A percentile compares a stretch with the other conserved stretches of the same genome.
Conservation (phyloP, 2,797 vertebrate species). For the Mionectes olivaceus region DNA sequence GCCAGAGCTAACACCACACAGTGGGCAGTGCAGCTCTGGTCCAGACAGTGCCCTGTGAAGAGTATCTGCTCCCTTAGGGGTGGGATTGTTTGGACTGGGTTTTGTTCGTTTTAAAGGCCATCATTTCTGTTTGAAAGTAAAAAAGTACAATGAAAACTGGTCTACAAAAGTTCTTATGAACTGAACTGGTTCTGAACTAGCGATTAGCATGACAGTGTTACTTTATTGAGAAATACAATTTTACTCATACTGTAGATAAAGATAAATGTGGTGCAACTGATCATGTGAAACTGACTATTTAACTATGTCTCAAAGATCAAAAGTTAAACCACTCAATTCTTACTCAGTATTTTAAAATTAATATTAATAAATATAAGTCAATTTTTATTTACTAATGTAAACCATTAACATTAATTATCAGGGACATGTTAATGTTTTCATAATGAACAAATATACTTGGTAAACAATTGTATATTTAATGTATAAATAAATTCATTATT, state of each 20-base stretch:
- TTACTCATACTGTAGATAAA: not conserved
- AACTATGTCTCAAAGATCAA: not conserved
- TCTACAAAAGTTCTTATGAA: not conserved
- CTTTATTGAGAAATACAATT: not conserved
- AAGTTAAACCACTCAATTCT: not conserved
- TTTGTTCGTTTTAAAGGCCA: not conserved
- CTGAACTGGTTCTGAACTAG: not conserved
- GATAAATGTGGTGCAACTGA: not conserved
- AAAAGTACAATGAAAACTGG: not conserved
- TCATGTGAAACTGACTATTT: not conserved
- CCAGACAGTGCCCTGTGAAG: fast-evolving
- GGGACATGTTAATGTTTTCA: not conserved
- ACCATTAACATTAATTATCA: not conserved
- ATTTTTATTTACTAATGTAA: not conserved
- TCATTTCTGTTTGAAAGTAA: not conserved
- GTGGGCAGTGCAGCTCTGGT: fast-evolving
- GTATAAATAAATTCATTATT: not conserved
- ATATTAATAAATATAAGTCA: not conserved
- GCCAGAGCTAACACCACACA: not conserved
- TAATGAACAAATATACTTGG: not conserved
- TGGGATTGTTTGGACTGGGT: not conserved
- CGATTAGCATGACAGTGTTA: not conserved
- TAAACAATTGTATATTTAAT: not conserved
- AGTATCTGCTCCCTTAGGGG: not conserved
- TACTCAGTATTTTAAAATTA: not conserved